These are phyloP conservation scores for zebrafish (Danio rerio) DNA, from an alignment of 2,113 vertebrate species.

Conservation along the genomic window GRCz12tu NC_133188.1:33609501-33610000, in stretches of 20 bases:
- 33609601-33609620: slow-evolving; percentile 85
- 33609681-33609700: neutral
- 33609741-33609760: neutral
- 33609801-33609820: too few species aligned
- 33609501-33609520: slow-evolving; percentile 80
- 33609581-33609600: slow-evolving; percentile 82
- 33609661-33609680: slow-evolving; percentile 82
- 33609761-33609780: neutral
- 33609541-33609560: slow-evolving; percentile 73
- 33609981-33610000: too few species aligned
- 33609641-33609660: slow-evolving; percentile 82
- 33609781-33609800: too few species aligned
- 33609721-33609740: neutral
- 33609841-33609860: too few species aligned
- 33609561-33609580: slow-evolving; percentile 80
- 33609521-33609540: slow-evolving; percentile 79
- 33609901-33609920: too few species aligned
- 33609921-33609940: too few species aligned
- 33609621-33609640: slow-evolving; percentile 84
- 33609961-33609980: too few species aligned
- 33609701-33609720: neutral
- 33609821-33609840: too few species aligned
- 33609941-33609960: too few species aligned
- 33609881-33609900: too few species aligned
- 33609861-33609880: too few species aligned